phyloP scores from a whole-genome alignment of 1,140 invertebrate species.

The Drosophila trapezifrons region DNA sequence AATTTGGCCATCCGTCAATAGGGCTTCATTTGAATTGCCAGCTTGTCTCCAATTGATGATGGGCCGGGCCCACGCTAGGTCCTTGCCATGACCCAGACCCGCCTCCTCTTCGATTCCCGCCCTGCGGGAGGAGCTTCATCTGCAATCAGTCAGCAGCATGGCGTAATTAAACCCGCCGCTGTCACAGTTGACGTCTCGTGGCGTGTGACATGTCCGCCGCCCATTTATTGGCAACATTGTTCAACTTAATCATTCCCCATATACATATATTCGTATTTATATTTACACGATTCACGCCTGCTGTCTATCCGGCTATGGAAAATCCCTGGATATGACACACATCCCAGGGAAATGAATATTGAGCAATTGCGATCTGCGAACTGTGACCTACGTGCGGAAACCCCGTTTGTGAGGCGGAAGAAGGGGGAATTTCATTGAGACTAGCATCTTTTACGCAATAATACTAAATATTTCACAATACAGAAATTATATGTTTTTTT shows the following conservation, averaged over 20 bases:
- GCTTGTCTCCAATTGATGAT: slow-evolving; percentile 77
- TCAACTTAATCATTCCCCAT: slow-evolving; percentile 41
- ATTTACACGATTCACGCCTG: slow-evolving; percentile 18
- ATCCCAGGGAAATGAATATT: not conserved
- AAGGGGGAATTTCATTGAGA: not conserved
- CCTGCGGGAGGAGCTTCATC: slow-evolving; percentile 12
- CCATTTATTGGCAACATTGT: slow-evolving; percentile 41
- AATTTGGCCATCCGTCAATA: slow-evolving; percentile 77
- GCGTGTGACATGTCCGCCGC: slow-evolving; percentile 32
- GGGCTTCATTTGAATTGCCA: slow-evolving; percentile 80
- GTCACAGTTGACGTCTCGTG: slow-evolving; percentile 47
- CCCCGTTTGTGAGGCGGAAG: not conserved
- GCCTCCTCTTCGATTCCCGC: slow-evolving; percentile 1
- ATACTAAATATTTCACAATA: not conserved
- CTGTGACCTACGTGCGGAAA: not conserved
- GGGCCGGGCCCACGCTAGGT: slow-evolving; percentile 32
- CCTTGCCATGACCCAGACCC: slow-evolving; percentile 26
- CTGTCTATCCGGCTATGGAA: slow-evolving; percentile 22
- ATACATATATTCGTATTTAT: slow-evolving; percentile 5
- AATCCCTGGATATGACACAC: slow-evolving; percentile 42
- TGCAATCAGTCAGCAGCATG: slow-evolving; percentile 76
- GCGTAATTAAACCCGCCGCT: slow-evolving; percentile 70
- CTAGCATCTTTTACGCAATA: not conserved
- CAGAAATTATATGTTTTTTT: not conserved
- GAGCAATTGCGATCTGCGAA: too few relatives aligned